Percentiles rank a stretch among this genome's conserved stretches.
Evolutionary conservation across 23 tunicate genomes (phyloP).

Genomic region (Ascidia mentula): DNA sequence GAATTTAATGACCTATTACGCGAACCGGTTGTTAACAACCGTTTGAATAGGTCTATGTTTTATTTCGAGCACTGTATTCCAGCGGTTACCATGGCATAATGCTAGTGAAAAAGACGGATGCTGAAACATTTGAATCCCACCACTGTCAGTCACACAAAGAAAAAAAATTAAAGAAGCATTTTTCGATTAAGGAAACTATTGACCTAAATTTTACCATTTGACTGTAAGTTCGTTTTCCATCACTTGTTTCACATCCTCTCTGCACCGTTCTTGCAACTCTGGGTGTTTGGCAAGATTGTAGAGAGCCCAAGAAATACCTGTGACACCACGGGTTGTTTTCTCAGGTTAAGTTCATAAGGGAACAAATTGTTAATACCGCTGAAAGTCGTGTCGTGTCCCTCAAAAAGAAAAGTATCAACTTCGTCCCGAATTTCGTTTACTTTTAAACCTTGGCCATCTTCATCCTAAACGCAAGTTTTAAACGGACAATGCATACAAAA

Average conservation of each 20-base stretch:
- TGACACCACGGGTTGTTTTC: not conserved
- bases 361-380: slow-evolving; percentile 21
- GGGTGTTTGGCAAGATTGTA: slow-evolving; percentile 58
- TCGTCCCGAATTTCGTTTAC: slow-evolving; percentile 59
- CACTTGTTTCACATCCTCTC: slow-evolving; percentile 33
- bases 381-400: slow-evolving; percentile 70
- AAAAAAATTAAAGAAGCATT: no score
- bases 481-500: not conserved
- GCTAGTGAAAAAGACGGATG: no score
- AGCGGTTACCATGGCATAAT: no score
- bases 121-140: no score
- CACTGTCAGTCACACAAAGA: no score
- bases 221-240: slow-evolving; percentile 27
- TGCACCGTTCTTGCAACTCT: slow-evolving; percentile 41
- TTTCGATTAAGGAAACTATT: not conserved
- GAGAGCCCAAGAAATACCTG: slow-evolving; percentile 46
- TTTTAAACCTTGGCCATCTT: slow-evolving; percentile 41
- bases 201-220: slow-evolving; percentile 8
- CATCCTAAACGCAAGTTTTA: slow-evolving; percentile 18
- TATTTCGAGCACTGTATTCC: no score
- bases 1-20: no score
- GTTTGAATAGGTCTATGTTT: no score
- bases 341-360: not conserved
- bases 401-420: slow-evolving; percentile 75
- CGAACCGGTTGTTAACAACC: no score